A percentile compares a stretch with the other conserved stretches of the same genome.
Conservation (phyloP, 2,797 vertebrate species). For the Notoglanidium macrostoma region DNA sequence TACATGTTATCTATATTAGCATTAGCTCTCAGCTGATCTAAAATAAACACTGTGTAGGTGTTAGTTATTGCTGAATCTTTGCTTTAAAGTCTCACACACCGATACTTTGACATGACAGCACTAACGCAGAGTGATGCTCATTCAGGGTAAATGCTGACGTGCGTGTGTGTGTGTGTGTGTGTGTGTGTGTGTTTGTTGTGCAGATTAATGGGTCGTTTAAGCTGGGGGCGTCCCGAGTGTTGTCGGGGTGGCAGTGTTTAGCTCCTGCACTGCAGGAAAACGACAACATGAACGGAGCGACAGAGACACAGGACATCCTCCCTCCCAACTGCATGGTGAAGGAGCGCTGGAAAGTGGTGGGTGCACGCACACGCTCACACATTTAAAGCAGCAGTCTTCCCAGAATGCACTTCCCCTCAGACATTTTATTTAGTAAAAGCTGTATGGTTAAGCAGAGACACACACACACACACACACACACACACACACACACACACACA, state of each 20-base stretch:
- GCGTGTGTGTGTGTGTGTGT: conserved; percentile 28
- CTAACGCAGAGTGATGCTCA: neutral
- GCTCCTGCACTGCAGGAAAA: conserved; percentile 92
- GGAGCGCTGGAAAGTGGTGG: conserved; percentile 99
- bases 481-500: too few species aligned
- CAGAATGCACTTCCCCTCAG: neutral
- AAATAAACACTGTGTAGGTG: neutral
- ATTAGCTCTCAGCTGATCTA: neutral
- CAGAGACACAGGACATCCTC: conserved; percentile 95
- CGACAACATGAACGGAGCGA: conserved; percentile 97
- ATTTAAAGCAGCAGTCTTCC: neutral
- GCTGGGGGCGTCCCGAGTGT: conserved; percentile 89
- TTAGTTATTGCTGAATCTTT: neutral
- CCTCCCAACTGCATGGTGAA: conserved; percentile 98
- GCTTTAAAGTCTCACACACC: neutral
- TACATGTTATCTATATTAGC: neutral
- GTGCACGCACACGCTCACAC: conserved; percentile 59
- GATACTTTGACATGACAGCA: neutral
- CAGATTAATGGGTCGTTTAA: conserved; percentile 98
- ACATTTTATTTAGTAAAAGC: neutral
- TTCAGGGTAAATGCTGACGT: neutral
- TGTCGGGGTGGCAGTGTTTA: conserved; percentile 95
- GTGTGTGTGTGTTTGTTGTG: conserved; percentile 28
- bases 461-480: neutral
- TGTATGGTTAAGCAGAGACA: neutral